Evolutionary conservation across 2,888 invertebrate genomes (phyloP), one percentile per base, ranked within the genome.

Genomic region (Metalampra italica): DNA sequence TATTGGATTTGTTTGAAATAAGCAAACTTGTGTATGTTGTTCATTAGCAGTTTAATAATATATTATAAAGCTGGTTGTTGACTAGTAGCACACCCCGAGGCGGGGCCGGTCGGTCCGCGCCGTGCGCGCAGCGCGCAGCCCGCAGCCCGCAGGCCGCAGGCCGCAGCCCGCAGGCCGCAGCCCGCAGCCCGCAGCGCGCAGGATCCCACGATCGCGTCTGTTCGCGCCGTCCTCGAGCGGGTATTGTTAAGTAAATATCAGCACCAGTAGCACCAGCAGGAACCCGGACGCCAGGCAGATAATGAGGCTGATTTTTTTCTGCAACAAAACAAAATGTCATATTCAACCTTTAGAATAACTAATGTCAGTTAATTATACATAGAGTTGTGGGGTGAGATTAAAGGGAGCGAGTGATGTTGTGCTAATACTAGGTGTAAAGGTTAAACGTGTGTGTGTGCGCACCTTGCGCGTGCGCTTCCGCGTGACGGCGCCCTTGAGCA

Each of bases 381-480:
- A 30, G 13, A 1, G 3, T 34, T 15, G 14, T 13, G 36, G 5
- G 36, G 3, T 36, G n/a, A n/a, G n/a, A n/a, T n/a, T n/a, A n/a
- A n/a, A n/a, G n/a, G n/a, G n/a, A n/a, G n/a, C n/a, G n/a, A n/a
- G n/a, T n/a, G n/a, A n/a, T n/a, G n/a, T n/a, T n/a, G n/a, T n/a
- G n/a, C n/a, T n/a, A n/a, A n/a, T n/a, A n/a, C n/a, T 12, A 30
- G 2, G 12, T 42, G 13, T 42, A 29, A 3, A 1, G 7, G 7
- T 11, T 9, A 29, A 29, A n/a, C 1, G 29, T 9, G 13, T 12
- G n/a, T 14, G 29, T 9, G 13, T 13, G 11, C 50, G 50, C 75
- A 93, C 93, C 89, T 91, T 92, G 51, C 82, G 76, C 43, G 88
- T 75, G 62, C 80, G 90, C 41, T 69, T 74, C 58, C 83, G 87